Conservation (phyloP, 2,113 vertebrate species). For the Dasypus novemcinctus region DNA sequence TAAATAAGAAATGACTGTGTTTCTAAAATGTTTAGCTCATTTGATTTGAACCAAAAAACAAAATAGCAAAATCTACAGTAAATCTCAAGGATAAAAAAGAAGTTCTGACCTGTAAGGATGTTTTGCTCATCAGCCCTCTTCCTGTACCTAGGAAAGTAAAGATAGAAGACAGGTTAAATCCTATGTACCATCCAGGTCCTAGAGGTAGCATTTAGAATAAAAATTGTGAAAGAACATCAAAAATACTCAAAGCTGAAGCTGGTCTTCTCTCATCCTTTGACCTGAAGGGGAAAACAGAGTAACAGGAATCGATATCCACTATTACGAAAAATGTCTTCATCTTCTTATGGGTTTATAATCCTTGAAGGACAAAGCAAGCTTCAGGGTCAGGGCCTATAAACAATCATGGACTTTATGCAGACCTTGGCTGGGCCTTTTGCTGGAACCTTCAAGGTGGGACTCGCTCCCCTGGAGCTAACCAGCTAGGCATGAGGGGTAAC, state of each 20-base stretch:
- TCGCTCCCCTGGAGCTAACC: background rate
- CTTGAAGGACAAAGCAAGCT: background rate
- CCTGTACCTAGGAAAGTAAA: slow-evolving; percentile 86
- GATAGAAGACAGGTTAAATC: background rate
- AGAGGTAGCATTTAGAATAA: background rate
- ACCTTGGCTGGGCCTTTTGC: background rate
- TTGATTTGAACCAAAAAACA: background rate
- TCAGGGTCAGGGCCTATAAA: background rate
- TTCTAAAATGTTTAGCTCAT: background rate
- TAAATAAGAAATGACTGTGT: background rate
- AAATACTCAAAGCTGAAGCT: background rate
- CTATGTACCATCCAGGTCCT: background rate
- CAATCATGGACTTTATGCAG: no score
- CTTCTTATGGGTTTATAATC: background rate
- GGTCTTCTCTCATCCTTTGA: background rate
- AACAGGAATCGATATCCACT: background rate
- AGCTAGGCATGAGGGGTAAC: accelerated
- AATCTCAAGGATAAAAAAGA: background rate
- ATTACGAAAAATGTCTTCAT: background rate
- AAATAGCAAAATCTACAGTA: background rate
- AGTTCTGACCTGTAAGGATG: slow-evolving; percentile 84
- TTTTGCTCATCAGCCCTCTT: slow-evolving; percentile 90
- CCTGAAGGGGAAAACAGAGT: background rate
- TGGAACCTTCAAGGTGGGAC: background rate
- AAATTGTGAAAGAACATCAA: background rate